Conservation (phyloP, 2,888 invertebrate species). For the Trichacis sp. region DNA sequence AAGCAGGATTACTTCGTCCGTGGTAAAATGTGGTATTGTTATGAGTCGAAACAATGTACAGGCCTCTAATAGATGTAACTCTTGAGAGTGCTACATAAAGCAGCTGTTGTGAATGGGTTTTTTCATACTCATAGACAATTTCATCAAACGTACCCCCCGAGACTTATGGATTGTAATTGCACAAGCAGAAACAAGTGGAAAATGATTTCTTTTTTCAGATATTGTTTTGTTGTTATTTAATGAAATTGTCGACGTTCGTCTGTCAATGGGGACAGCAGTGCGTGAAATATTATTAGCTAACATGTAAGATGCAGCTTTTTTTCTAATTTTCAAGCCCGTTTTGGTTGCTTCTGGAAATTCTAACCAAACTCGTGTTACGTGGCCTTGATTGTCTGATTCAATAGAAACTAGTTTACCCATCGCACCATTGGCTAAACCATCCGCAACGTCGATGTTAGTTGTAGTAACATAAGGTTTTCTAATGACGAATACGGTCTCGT, state of each 20-base stretch:
- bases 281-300: conserved; percentile 10
- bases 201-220: conserved; percentile 31
- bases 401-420: conserved; percentile 50
- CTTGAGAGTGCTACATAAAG: conserved; percentile 26
- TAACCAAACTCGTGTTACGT: conserved; percentile 21
- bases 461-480: conserved; percentile 48
- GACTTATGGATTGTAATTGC: conserved; percentile 41
- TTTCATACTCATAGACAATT: conserved; percentile 37
- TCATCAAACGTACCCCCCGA: conserved; percentile 36
- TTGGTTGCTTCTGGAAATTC: conserved; percentile 16
- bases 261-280: conserved; percentile 23
- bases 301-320: conserved; percentile 9
- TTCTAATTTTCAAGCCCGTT: conserved; percentile 16
- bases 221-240: conserved; percentile 31
- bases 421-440: conserved; percentile 57
- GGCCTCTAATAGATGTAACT: conserved; percentile 14
- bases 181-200: conserved; percentile 33
- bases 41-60: neutral
- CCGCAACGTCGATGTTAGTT: conserved; percentile 55
- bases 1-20: conserved; percentile 2
- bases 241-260: conserved; percentile 18
- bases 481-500: conserved; percentile 42
- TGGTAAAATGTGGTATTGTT: conserved; percentile 10
- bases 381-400: conserved; percentile 26
- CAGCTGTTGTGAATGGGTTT: conserved; percentile 26